Evolutionary conservation across 2,888 invertebrate species (phyloP).

Genomic region (Nomada ruficornis): DNA sequence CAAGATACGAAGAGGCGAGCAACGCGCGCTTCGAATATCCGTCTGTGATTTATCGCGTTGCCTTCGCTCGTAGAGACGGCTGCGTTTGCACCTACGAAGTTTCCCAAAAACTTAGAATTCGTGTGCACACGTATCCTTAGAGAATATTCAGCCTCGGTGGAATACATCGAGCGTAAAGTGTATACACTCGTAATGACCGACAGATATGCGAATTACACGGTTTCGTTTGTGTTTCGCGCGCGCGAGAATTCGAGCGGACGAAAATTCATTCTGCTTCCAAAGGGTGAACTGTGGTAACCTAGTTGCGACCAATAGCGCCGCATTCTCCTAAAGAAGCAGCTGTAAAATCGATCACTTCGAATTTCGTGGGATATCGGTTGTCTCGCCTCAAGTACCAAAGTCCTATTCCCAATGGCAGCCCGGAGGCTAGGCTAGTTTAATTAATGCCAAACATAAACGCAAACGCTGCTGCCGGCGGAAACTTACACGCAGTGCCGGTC

Average conservation of each 20-base stretch:
- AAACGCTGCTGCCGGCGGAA: constrained; percentile 13
- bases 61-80: constrained; percentile 21
- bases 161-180: constrained; percentile 70
- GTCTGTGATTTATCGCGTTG: constrained; percentile 57
- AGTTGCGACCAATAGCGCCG: not conserved
- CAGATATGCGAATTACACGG: constrained; percentile 68
- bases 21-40: constrained; percentile 44
- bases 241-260: not conserved
- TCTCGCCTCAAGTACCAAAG: not conserved
- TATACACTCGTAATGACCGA: constrained; percentile 69
- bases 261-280: not conserved
- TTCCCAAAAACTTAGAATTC: constrained; percentile 60
- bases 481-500: not conserved
- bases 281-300: not conserved
- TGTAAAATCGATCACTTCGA: not conserved
- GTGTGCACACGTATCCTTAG: constrained; percentile 51
- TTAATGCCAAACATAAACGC: constrained; percentile 23
- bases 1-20: constrained; percentile 13
- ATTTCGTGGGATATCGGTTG: not conserved
- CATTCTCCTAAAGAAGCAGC: not conserved
- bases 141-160: constrained; percentile 55
- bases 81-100: constrained; percentile 30
- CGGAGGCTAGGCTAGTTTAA: constrained; percentile 11
- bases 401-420: not conserved
- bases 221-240: too few species aligned